Base-by-base conservation (phyloP, 2,113 vertebrate genomes). In the Tragelaphus scriptus region DNA sequence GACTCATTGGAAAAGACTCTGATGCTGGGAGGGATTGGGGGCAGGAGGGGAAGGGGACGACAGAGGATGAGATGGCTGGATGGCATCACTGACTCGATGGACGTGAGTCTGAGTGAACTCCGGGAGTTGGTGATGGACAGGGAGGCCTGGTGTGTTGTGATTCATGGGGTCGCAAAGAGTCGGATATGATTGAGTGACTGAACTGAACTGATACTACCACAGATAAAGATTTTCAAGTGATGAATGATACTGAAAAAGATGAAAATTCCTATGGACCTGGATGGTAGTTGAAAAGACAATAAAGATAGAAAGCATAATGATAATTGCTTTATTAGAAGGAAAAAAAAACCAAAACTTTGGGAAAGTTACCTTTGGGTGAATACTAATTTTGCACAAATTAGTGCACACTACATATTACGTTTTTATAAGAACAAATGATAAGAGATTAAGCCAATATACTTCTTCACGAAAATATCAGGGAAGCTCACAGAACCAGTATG, bases 371-470 rank as follows among this genome's bases (percentile, higher is more conserved):
- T 71, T 19, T 65, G 49, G 36, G 53, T 92, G 44, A 88, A 51
- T 85, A 81, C 91, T 85, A 90, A 94, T 77, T 94, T 71, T 85
- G 53, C 32, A 96, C n/a, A 75, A 95, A 93, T 10, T 47, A 53
- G 87, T 75, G 36, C 5, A 91, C 17, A 84, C 12, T n/a, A 26
- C 28, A 9, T 16, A 91, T 4, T 65, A 79, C 3, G 47, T 88
- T 97, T 96, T 95, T 89, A 90, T 91, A 84, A 87, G 10, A 92
- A 47, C 68, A 82, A 92, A 91, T 49, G n/a, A 55, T 11, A 85
- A 56, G 58, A 88, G 55, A 63, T 77, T 21, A 87, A 96, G 68
- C 12, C 26, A 26, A 92, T 5, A 65, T 2, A 75, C 44, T 88
- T 94, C 65, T 90, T 59, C 26, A 87, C 4, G n/a, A 5, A 92